Evolutionary conservation across 2,797 vertebrate species (phyloP), one percentile per base, ranked within the genome.

Genomic region (Sus cebifrons): DNA sequence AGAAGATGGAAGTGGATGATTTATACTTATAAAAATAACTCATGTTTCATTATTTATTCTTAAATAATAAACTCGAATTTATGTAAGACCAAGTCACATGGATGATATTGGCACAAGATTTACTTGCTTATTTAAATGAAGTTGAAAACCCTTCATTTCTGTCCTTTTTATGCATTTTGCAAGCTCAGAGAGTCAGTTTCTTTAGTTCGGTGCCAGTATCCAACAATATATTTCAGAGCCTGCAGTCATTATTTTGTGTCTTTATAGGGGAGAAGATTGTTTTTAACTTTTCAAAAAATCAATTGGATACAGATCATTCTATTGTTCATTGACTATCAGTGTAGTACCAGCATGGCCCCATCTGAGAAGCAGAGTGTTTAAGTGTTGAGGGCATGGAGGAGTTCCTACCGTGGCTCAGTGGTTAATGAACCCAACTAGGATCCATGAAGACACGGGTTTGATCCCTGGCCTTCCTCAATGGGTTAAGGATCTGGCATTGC

Each of bases 41-140:
- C 60, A 44, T 65, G 79, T 90, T 29, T 87, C 58, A 60, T 93
- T 94, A 84, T 89, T 96, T 92, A 89, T 94, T 92, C 78, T 85
- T 89, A 74, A 95, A 73, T 74, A 91, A 81, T 81, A 89, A 90
- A 78, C 16, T 86, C 17, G 13, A 79, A 73, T 65, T 95, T 95
- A 73, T 73, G 91, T 67, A 95, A 91, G 58, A 56, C 40, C 68
- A 90, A 78, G 82, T 82, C 64, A 40, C 20, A 81, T 25, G 36
- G 27, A 67, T 79, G n/a, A 70, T 75, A 82, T 36, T 87, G 17
- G 23, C 52, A 79, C 6, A 75, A 64, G 32, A 84, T 83, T 77
- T 91, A 94, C 17, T 92, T 86, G 25, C 18, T 89, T 87, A 70
- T 89, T 93, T 96, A 91, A 89, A 60, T 75, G 25, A 16, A 56